Percentiles rank a stretch among this genome's conserved stretches.
Conservation (phyloP, 2,888 invertebrate genomes). For the Rhodophaea formosa region DNA sequence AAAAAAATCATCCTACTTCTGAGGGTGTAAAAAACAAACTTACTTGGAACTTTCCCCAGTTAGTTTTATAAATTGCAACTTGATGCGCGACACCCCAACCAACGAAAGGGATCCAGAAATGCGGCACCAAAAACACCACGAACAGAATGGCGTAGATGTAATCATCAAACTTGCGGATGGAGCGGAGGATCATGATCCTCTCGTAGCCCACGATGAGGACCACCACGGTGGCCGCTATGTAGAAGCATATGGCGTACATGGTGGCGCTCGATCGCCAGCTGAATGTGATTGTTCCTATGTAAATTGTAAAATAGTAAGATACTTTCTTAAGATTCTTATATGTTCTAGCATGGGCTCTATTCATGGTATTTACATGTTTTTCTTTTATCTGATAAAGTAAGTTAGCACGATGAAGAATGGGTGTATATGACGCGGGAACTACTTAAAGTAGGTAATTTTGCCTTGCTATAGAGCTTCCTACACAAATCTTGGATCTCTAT, state of each 20-base stretch:
- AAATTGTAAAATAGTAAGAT: not conserved
- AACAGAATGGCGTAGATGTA: constrained; percentile 86
- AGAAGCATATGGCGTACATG: constrained; percentile 84
- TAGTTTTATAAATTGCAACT: constrained; percentile 85
- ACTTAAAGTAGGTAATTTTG: no score
- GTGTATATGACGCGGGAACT: no score
- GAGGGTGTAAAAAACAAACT: constrained; percentile 26
- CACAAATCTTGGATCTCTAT: no score
- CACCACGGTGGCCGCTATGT: constrained; percentile 78
- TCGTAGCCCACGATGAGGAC: constrained; percentile 83
- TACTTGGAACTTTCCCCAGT: constrained; percentile 85
- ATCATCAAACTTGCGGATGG: constrained; percentile 84
- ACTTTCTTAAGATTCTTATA: not conserved
- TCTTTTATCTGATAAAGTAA: no score
- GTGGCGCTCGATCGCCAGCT: constrained; percentile 83
- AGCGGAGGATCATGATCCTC: constrained; percentile 81
- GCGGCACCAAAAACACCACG: constrained; percentile 84
- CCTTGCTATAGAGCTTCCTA: no score
- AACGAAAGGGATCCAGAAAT: constrained; percentile 86
- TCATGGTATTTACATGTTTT: no score
- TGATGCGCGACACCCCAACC: constrained; percentile 86
- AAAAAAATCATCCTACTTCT: no score
- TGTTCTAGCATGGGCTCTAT: no score
- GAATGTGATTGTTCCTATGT: constrained; percentile 80
- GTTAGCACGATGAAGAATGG: no score